Evolutionary conservation across 2,113 vertebrate genomes (phyloP), one percentile per base, ranked within the genome.

Genomic region (Phyllopteryx taeniolatus): DNA sequence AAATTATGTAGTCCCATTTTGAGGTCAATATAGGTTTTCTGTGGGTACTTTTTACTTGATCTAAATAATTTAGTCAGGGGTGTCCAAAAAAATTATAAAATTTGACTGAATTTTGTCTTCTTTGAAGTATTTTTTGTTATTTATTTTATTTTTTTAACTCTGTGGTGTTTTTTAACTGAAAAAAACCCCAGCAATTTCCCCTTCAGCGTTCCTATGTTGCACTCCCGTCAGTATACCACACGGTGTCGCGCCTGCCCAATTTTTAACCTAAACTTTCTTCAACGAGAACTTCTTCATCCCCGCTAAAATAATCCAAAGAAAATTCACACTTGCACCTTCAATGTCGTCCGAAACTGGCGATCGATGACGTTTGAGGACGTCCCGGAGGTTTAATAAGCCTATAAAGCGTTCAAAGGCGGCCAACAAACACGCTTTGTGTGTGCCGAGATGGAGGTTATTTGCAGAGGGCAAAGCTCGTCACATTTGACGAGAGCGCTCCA

Each of bases 401-500:
- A 8, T 61, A 66, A 66, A 46, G 64, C n/a, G 14, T 66, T 47
- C 43, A 13, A 15, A 66, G 43, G 63, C 12, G n/a, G 12, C 83
- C 78, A 80, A 87, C 89, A 91, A 88, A 90, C 87, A 87, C 76
- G 10, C 80, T 83, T 68, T 89, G 87, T 87, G 86, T 87, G 86
- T 85, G 88, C 83, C 22, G 71, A 56, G 68, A 80, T 84, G 63
- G 83, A 75, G 86, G 84, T 73, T 91, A 89, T 92, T 91, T 91
- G 90, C 87, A 60, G 74, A 86, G 88, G 87, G 81, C 84, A 86
- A 80, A 81, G 74, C 87, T 91, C 84, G 87, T 91, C 88, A 87
- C 90, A 91, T 92, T 70, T 85, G 85, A 91, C 92, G 87, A 69
- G 69, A 71, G 72, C 82, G 74, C 90, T 90, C 90, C 73, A 93